Evolutionary conservation across 2,888 invertebrate genomes (phyloP).

Genomic region (Endomychus coccineus): DNA sequence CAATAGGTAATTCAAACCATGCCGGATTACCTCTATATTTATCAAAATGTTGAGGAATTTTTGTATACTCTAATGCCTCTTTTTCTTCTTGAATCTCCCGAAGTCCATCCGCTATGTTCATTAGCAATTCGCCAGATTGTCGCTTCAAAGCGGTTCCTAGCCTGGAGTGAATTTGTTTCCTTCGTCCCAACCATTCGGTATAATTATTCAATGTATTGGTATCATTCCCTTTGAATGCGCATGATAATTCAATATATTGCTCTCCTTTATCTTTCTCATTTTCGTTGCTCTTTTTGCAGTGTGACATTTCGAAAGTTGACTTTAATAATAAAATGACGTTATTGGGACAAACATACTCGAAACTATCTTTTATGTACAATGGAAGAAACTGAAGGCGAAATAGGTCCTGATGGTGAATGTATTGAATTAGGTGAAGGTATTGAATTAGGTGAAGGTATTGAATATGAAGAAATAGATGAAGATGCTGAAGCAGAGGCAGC

Average conservation of each 20-base stretch:
- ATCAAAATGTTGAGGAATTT: conserved; percentile 33
- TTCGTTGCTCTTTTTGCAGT: no score
- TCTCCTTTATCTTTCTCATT: no score
- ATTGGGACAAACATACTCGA: no score
- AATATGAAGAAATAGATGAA: conserved; percentile 8
- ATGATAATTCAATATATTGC: no score
- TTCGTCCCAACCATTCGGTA: conserved; percentile 33
- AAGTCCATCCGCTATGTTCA: conserved; percentile 31
- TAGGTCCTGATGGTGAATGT: no score
- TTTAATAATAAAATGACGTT: no score
- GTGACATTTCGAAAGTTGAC: no score
- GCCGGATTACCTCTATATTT: conserved; percentile 37
- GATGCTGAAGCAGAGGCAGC: not conserved
- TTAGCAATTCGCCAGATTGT: conserved; percentile 28
- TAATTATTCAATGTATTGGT: conserved; percentile 26
- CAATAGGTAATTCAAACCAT: conserved; percentile 34
- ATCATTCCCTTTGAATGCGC: conserved; percentile 5
- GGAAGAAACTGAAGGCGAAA: no score
- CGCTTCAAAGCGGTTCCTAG: conserved; percentile 24
- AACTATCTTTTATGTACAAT: no score
- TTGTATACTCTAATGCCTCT: conserved; percentile 29
- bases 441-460: conserved; percentile 12
- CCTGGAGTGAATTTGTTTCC: conserved; percentile 28
- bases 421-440: no score
- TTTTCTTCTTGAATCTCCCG: conserved; percentile 32